Conservation (phyloP, 2,113 vertebrate genomes). For the Trematocara nigrifrons region DNA sequence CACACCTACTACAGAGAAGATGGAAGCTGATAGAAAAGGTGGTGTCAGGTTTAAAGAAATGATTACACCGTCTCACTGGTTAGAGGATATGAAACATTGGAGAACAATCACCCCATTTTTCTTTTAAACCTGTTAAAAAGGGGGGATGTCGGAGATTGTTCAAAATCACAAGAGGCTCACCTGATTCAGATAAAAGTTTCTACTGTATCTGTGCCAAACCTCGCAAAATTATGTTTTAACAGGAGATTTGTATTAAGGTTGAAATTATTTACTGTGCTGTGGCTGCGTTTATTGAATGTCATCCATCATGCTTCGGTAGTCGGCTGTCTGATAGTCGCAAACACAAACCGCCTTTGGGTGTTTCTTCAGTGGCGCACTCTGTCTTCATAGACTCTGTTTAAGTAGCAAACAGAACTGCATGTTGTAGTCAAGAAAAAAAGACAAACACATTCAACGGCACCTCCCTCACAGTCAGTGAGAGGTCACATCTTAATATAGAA, state of each 20-base stretch:
- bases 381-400: background rate
- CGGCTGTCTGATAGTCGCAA: background rate
- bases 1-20: constrained; percentile 2
- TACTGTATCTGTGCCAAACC: background rate
- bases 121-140: background rate
- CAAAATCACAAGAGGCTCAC: background rate
- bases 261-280: background rate
- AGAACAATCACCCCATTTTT: background rate
- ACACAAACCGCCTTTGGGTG: background rate
- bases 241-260: background rate
- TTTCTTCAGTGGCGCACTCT: background rate
- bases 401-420: background rate
- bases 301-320: background rate
- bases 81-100: background rate
- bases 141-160: background rate
- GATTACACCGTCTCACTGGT: background rate
- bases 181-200: background rate
- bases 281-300: background rate
- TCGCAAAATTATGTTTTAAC: background rate
- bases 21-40: background rate
- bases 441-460: background rate
- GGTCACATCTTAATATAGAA: constrained; percentile 54
- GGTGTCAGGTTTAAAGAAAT: constrained; percentile 3
- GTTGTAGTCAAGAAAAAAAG: background rate
- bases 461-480: constrained; percentile 13